A percentile compares a stretch with the other conserved stretches of the same genome.
Conservation (phyloP, 1,140 invertebrate genomes). For the Drosophila tsacasi region DNA sequence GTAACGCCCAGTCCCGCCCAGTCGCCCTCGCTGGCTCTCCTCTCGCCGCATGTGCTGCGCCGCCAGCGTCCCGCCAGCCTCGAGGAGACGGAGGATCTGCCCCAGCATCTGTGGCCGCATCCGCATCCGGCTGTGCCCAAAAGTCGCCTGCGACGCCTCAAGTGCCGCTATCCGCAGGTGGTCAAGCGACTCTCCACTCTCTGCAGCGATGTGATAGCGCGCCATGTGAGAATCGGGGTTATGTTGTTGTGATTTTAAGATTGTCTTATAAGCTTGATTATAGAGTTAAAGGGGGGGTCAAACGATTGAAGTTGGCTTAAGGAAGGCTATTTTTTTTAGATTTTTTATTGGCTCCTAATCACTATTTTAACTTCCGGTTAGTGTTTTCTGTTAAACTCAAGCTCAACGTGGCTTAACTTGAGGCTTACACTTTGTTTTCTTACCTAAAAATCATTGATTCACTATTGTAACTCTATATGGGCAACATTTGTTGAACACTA, state of each 20-base stretch:
- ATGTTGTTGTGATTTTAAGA: too few relatives aligned
- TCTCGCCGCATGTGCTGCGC: slow-evolving; percentile 78
- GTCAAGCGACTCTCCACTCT: slow-evolving; percentile 81
- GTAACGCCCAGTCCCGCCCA: slow-evolving; percentile 77
- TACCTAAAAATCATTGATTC: too few relatives aligned
- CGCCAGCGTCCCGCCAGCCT: slow-evolving; percentile 79
- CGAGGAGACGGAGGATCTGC: slow-evolving; percentile 61
- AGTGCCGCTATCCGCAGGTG: slow-evolving; percentile 81
- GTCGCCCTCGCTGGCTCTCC: slow-evolving; percentile 75
- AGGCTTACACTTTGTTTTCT: neutral
- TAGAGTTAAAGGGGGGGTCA: neutral
- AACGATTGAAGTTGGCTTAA: neutral
- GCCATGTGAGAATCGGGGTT: slow-evolving; percentile 61
- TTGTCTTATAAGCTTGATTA: neutral
- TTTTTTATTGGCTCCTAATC: neutral
- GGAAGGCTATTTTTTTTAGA: neutral
- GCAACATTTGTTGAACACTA: too few relatives aligned
- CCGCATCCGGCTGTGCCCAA: slow-evolving; percentile 17
- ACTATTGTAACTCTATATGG: too few relatives aligned
- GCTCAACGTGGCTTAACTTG: neutral
- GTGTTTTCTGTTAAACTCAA: neutral
- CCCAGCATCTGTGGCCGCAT: slow-evolving; percentile 18
- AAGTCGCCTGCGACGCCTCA: slow-evolving; percentile 63
- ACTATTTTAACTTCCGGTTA: neutral
- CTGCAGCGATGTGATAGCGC: slow-evolving; percentile 83